phyloP scores from a whole-genome alignment of 2,797 vertebrate genomes.

The Micromesistius poutassou region DNA sequence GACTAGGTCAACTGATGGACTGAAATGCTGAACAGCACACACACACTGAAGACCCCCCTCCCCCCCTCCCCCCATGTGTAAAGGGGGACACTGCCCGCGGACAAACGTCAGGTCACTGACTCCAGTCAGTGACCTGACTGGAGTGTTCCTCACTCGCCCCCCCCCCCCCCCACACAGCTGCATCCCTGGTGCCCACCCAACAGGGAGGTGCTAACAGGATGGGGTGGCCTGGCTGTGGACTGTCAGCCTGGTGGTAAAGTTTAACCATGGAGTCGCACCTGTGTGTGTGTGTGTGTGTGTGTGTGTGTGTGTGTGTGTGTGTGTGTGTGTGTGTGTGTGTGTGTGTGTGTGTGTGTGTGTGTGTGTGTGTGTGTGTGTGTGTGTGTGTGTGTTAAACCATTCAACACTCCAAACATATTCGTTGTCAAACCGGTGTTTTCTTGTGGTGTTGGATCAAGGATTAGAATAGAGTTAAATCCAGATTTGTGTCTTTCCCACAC shows the following conservation, averaged over 20 bases:
- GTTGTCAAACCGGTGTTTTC: background rate
- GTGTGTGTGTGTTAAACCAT: background rate
- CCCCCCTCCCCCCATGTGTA: conserved; percentile 14
- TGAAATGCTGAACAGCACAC: conserved; percentile 13
- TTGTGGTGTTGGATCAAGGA: background rate
- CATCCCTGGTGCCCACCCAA: conserved; percentile 17
- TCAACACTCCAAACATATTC: background rate
- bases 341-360: conserved; percentile 17
- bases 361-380: too few species aligned
- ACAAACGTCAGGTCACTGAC: conserved; percentile 28
- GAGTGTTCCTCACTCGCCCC: conserved; percentile 23
- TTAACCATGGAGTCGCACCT: conserved; percentile 66
- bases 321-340: conserved; percentile 18
- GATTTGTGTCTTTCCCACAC: background rate
- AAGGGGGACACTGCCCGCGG: conserved; percentile 11
- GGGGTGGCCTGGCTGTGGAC: conserved; percentile 40
- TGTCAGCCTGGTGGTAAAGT: conserved; percentile 59
- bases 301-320: conserved; percentile 21
- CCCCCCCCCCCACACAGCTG: conserved; percentile 27
- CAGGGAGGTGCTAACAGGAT: conserved; percentile 46
- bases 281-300: conserved; percentile 7
- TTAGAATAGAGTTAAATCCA: background rate
- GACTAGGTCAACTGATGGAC: background rate
- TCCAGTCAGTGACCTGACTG: conserved; percentile 36
- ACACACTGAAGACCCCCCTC: background rate